Percentiles rank a stretch among this genome's conserved stretches.
phyloP scores from a whole-genome alignment of 92 coral and sea anemone species.

The Desmophyllum pertusum region DNA sequence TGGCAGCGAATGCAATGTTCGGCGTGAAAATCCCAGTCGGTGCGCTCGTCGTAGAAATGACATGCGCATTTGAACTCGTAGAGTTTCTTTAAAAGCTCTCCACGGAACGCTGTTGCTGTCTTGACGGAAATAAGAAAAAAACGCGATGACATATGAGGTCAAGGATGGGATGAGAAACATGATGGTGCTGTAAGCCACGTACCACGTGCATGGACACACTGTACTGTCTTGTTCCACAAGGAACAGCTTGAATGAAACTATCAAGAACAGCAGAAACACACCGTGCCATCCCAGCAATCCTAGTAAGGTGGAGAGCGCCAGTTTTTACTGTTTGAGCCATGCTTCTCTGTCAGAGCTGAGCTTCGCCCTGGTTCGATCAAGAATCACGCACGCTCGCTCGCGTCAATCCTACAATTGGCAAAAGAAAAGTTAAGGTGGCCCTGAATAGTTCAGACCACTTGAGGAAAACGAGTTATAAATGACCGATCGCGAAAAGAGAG shows the following conservation, averaged over 20 bases:
- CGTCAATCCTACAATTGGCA: background rate
- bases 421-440: no score
- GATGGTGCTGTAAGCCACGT: constrained; percentile 39
- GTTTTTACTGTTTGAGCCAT: constrained; percentile 41
- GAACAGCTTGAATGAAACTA: constrained; percentile 44
- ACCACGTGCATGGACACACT: constrained; percentile 54
- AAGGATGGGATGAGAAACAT: constrained; percentile 57
- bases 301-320: constrained; percentile 28
- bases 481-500: no score
- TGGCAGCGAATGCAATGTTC: constrained; percentile 25
- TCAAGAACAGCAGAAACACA: constrained; percentile 34
- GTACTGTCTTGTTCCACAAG: background rate
- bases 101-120: constrained; percentile 49
- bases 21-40: constrained; percentile 12
- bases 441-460: no score
- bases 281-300: constrained; percentile 68
- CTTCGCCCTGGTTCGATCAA: background rate
- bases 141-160: constrained; percentile 31
- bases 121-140: constrained; percentile 52
- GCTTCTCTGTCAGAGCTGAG: background rate
- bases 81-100: constrained; percentile 43
- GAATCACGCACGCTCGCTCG: background rate
- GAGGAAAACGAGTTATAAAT: no score
- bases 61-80: constrained; percentile 30
- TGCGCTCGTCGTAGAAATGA: constrained; percentile 4